Evolutionary conservation across 2,797 vertebrate genomes (phyloP).

Genomic region (Potorous gilbertii): DNA sequence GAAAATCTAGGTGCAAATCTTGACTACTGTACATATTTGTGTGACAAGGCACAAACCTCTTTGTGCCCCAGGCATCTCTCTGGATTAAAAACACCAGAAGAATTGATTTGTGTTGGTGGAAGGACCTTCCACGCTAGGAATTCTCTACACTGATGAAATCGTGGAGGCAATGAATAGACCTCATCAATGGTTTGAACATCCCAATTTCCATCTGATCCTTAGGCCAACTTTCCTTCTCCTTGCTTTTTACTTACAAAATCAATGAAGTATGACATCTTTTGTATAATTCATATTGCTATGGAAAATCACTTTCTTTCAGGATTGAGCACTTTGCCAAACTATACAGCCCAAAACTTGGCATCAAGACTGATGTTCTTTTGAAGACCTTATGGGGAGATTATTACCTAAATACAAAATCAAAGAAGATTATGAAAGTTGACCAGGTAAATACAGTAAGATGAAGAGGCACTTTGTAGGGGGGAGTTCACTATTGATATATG

Average conservation of each 20-base stretch:
- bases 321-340: conserved; percentile 94
- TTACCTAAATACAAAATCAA: conserved; percentile 94
- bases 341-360: conserved; percentile 95
- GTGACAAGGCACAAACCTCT: background rate
- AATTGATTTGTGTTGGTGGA: background rate
- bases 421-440: conserved; percentile 97
- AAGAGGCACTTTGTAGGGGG: background rate
- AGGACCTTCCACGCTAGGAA: background rate
- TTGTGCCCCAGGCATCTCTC: background rate
- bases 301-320: conserved; percentile 82
- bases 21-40: background rate
- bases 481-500: background rate
- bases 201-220: background rate
- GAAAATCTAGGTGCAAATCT: background rate
- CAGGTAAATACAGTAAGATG: conserved; percentile 86
- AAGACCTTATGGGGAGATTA: conserved; percentile 99
- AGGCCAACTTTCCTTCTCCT: background rate
- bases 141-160: background rate
- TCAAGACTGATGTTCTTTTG: conserved; percentile 89
- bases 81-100: background rate
- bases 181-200: background rate
- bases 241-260: background rate
- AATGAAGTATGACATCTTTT: background rate
- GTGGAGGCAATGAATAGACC: background rate
- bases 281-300: background rate